A percentile compares a stretch with the other conserved stretches of the same genome.
These are phyloP conservation scores for Boulengeromyrus knoepffleri DNA, from an alignment of 2,113 vertebrate species.

Conservation along the genomic window DNA sequence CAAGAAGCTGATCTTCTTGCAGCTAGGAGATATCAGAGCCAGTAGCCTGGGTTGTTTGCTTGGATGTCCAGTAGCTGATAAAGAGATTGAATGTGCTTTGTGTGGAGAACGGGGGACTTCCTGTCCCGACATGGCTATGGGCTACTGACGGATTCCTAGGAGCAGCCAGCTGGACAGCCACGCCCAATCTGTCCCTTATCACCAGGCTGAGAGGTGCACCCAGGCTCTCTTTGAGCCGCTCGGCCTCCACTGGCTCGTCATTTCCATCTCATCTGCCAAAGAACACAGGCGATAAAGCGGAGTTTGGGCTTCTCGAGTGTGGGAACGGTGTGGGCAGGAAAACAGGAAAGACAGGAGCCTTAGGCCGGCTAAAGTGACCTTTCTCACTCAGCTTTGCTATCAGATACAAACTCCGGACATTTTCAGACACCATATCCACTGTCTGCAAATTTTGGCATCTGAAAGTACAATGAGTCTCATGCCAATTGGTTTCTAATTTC, in stretches of 20 bases:
- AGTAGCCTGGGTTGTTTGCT: background rate
- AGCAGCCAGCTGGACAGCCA: slow-evolving; percentile 3
- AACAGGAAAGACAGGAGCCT: slow-evolving; percentile 47
- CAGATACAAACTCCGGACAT: background rate
- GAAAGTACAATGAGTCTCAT: background rate
- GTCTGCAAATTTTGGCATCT: background rate
- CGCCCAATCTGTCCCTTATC: slow-evolving; percentile 15
- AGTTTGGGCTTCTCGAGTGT: slow-evolving; percentile 47
- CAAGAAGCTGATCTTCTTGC: background rate
- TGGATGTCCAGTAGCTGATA: background rate
- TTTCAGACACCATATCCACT: background rate
- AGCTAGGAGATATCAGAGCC: background rate
- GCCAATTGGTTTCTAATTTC: background rate
- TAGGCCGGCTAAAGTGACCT: slow-evolving; percentile 32
- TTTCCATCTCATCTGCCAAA: slow-evolving; percentile 68
- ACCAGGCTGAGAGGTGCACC: background rate
- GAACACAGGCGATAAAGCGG: slow-evolving; percentile 64
- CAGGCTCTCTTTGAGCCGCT: slow-evolving; percentile 39
- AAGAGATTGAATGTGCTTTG: background rate
- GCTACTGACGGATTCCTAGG: slow-evolving; percentile 39
- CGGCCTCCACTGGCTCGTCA: slow-evolving; percentile 52
- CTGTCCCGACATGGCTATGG: slow-evolving; percentile 31
- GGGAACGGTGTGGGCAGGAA: slow-evolving; percentile 54
- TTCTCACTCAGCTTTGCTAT: slow-evolving; percentile 29
- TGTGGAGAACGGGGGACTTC: slow-evolving; percentile 29